Percentiles rank a stretch among this genome's conserved stretches.
phyloP scores from a whole-genome alignment of 1,140 invertebrate genomes.

The Galleria mellonella region DNA sequence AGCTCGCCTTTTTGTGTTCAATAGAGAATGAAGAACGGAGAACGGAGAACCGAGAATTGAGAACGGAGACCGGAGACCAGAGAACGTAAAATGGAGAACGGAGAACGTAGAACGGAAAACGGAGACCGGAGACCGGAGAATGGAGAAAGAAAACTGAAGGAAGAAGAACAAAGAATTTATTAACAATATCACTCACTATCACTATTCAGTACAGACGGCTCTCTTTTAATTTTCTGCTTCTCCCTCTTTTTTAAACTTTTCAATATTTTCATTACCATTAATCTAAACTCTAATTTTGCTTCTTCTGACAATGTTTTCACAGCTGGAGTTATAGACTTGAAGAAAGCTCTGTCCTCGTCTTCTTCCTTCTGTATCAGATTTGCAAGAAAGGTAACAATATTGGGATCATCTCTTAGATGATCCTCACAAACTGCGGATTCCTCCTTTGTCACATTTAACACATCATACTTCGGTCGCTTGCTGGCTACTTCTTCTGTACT shows the following conservation, averaged over 20 bases:
- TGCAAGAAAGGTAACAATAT: conserved; percentile 20
- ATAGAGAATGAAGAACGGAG: too few species aligned
- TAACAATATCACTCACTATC: not conserved
- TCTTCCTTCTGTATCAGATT: conserved; percentile 34
- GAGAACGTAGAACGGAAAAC: too few species aligned
- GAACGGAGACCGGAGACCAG: too few species aligned
- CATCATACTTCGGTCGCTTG: conserved; percentile 23
- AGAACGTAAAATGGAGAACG: too few species aligned
- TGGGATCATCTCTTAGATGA: not conserved
- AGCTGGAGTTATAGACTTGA: conserved; percentile 34
- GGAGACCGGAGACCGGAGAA: too few species aligned
- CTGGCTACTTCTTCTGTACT: conserved; percentile 1
- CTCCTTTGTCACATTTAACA: conserved; percentile 2
- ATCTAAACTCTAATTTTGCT: conserved; percentile 36
- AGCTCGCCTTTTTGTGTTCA: too few species aligned
- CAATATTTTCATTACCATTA: conserved; percentile 33
- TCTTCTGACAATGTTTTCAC: conserved; percentile 31
- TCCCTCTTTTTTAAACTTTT: conserved; percentile 24
- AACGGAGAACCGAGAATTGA: too few species aligned
- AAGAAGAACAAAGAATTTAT: too few species aligned
- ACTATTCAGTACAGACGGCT: not conserved
- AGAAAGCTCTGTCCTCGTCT: conserved; percentile 40
- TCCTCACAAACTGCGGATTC: conserved; percentile 12
- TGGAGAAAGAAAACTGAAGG: too few species aligned
- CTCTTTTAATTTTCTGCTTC: not conserved